Evolutionary conservation across 2,113 vertebrate species (phyloP), one percentile per base, ranked within the genome.

Genomic region (Merops nubicus): DNA sequence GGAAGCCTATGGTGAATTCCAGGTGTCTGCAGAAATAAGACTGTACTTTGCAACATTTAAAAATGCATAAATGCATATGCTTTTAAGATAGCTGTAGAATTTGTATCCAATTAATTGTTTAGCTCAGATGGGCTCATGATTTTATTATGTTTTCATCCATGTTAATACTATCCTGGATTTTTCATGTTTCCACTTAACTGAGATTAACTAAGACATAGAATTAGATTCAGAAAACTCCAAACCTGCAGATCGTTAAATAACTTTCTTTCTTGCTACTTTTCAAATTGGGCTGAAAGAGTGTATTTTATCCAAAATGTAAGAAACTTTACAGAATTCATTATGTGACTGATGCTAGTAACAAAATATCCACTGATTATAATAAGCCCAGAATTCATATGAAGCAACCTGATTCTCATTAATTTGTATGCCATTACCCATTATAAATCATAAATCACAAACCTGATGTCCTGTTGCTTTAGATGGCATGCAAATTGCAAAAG

Each of bases 391-490:
- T 56, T 86, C 40, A 47, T 16, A 26, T 8, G 10, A 74, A 74
- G 33, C 9, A 54, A 50, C 43, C 47, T 43, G 43, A 56, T 69
- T 84, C 86, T 80, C 6, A 4, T 60, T 83, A 11, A 34, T 25
- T 60, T 31, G 5, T 38, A 13, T 73, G 88, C 64, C 28, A 45
- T 68, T 57, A 50, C 40, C 62, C 9, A 17, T 69, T 8, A 14
- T 5, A 76, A 96, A 56, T 28, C 17, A n/a, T 3, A 7, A 20
- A 29, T 74, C n/a, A 38, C 10, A 65, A 69, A 70, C 9, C n/a
- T 0, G 0, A 53, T 5, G 4, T 22, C 31, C 21, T 76, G 12
- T 48, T 85, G n/a, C 2, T 72, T 65, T 80, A 11, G 1, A 4
- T 25, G 13, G 4, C 56, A 40, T 34, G 57, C 17, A 31, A 76